phyloP scores from a whole-genome alignment of 2,113 vertebrate genomes.

The Oreamnos americanus region DNA sequence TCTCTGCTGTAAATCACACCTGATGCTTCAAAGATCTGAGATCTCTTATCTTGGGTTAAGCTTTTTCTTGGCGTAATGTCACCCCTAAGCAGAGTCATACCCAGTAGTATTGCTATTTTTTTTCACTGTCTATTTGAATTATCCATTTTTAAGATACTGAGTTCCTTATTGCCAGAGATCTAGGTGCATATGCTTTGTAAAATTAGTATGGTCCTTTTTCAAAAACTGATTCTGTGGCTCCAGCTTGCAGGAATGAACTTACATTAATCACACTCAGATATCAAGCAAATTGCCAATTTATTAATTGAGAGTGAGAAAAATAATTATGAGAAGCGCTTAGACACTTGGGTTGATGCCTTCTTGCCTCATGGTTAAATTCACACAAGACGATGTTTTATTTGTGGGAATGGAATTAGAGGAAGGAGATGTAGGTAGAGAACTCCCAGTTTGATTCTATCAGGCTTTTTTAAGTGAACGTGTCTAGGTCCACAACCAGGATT shows the following conservation, averaged over 20 bases:
- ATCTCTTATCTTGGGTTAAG: not conserved
- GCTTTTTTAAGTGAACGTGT: not conserved
- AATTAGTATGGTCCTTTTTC: not conserved
- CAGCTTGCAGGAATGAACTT: not conserved
- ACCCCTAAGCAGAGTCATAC: not conserved
- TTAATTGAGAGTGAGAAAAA: not conserved
- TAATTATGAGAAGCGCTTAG: not conserved
- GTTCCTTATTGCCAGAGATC: not conserved
- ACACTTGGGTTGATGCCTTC: not conserved
- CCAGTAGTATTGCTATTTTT: not conserved
- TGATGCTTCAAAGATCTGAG: not conserved
- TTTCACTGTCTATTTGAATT: not conserved
- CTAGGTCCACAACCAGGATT: not conserved
- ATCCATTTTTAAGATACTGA: not conserved
- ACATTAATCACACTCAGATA: not conserved
- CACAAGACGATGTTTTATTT: not conserved
- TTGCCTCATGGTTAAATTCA: not conserved
- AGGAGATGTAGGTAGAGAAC: not conserved
- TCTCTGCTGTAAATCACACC: not conserved
- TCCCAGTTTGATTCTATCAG: not conserved
- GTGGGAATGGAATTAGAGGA: not conserved
- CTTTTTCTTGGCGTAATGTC: not conserved
- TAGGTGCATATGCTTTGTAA: not conserved
- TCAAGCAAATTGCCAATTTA: not conserved
- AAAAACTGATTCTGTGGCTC: not conserved